Evolutionary conservation across 2,797 vertebrate genomes (phyloP).

Genomic region (Heterohyrax brucei): DNA sequence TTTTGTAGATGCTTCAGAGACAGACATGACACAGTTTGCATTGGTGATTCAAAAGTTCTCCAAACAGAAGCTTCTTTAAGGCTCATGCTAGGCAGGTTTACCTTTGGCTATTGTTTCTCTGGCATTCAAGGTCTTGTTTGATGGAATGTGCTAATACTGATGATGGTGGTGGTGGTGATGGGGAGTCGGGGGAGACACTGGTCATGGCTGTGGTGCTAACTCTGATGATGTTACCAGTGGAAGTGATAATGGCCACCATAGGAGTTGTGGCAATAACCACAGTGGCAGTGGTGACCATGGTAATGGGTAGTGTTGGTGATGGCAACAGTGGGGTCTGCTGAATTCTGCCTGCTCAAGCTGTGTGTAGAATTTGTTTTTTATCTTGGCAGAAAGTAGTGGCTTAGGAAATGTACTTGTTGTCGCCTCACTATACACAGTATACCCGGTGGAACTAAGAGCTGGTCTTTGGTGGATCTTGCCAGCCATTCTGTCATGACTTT

Average conservation of each 20-base stretch:
- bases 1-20: conserved; percentile 7
- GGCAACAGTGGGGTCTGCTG: background rate
- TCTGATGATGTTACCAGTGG: background rate
- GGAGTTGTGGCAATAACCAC: background rate
- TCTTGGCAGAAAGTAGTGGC: background rate
- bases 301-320: background rate
- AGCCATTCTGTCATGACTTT: background rate
- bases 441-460: background rate
- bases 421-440: background rate
- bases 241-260: background rate
- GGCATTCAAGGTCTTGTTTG: background rate
- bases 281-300: background rate
- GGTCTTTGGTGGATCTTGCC: background rate
- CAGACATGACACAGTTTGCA: conserved; percentile 32
- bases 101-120: background rate
- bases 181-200: background rate
- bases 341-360: background rate
- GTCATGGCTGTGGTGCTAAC: background rate
- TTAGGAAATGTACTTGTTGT: background rate
- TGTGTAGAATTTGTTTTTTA: conserved; percentile 4
- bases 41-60: conserved; percentile 47
- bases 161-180: background rate
- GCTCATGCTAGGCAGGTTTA: background rate
- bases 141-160: background rate
- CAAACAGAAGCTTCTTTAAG: conserved; percentile 43